Evolutionary conservation across 2,888 invertebrate species (phyloP).

Genomic region (Eretmocerus hayati): DNA sequence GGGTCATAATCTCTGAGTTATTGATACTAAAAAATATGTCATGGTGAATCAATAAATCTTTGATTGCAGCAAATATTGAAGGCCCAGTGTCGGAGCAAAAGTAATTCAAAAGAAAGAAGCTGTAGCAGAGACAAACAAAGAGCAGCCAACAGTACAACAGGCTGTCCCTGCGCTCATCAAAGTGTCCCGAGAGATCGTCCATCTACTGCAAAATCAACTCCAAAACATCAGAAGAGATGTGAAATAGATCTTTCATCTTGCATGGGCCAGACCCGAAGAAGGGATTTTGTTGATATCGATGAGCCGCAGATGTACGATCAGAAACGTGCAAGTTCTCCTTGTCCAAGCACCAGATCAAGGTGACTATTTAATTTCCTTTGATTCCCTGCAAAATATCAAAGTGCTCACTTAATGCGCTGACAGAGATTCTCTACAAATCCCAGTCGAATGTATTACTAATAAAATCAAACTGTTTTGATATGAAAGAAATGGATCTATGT

Average conservation of each 20-base stretch:
- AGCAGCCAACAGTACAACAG: neutral
- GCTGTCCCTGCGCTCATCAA: neutral
- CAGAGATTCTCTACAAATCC: neutral
- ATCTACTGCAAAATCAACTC: neutral
- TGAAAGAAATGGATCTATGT: neutral
- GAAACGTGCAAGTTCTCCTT: neutral
- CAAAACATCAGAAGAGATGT: neutral
- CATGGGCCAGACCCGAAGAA: neutral
- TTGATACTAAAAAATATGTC: too few species aligned
- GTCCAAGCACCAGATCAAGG: neutral
- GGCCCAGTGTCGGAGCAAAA: slow-evolving; percentile 5
- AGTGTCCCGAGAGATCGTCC: neutral
- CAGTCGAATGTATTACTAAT: neutral
- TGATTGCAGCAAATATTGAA: neutral
- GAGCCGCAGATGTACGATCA: neutral
- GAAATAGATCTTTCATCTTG: neutral
- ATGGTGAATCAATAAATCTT: too few species aligned
- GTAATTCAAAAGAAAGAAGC: slow-evolving; percentile 3
- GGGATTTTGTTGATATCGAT: too few species aligned
- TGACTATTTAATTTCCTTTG: neutral
- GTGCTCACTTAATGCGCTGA: too few species aligned
- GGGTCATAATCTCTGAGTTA: too few species aligned
- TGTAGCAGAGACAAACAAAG: neutral
- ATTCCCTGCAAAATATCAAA: neutral
- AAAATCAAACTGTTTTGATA: neutral